Percentiles rank a stretch among this genome's conserved stretches.
phyloP scores from a whole-genome alignment of 2,888 invertebrate genomes.

The Pseudococcus viburni region DNA sequence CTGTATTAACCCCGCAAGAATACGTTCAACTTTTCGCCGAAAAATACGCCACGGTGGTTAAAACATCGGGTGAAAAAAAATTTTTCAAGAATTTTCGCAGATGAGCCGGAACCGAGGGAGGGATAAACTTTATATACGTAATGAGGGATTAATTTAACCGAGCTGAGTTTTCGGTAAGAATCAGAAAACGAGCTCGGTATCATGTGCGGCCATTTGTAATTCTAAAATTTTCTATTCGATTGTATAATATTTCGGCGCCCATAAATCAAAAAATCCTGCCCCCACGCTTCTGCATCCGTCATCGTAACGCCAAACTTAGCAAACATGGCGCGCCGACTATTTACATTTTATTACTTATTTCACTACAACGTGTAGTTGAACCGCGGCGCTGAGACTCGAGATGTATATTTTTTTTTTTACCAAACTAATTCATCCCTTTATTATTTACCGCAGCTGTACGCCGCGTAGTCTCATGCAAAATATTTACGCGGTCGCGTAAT shows the following conservation, averaged over 20 bases:
- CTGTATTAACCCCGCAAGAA: slow-evolving; percentile 42
- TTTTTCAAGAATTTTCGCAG: background rate
- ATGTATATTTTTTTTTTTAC: background rate
- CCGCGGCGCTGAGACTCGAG: background rate
- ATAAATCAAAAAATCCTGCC: slow-evolving; percentile 24
- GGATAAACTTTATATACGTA: slow-evolving; percentile 36
- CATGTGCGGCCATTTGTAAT: slow-evolving; percentile 16
- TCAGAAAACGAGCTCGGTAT: background rate
- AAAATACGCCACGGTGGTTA: background rate
- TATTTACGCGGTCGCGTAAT: slow-evolving; percentile 37
- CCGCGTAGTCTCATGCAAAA: background rate
- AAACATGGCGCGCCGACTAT: slow-evolving; percentile 28
- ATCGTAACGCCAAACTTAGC: background rate
- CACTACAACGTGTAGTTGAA: background rate
- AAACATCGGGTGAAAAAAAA: background rate
- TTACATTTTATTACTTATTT: slow-evolving; percentile 38
- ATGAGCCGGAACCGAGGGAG: background rate
- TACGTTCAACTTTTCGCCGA: slow-evolving; percentile 13
- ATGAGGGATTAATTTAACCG: slow-evolving; percentile 37
- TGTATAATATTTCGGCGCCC: slow-evolving; percentile 30
- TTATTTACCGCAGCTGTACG: background rate
- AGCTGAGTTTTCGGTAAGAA: background rate
- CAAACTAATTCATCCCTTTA: slow-evolving; percentile 14
- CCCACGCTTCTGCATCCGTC: background rate
- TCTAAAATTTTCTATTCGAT: slow-evolving; percentile 24